phyloP scores from a whole-genome alignment of 2,888 invertebrate genomes.

The Drosophila neonasuta region DNA sequence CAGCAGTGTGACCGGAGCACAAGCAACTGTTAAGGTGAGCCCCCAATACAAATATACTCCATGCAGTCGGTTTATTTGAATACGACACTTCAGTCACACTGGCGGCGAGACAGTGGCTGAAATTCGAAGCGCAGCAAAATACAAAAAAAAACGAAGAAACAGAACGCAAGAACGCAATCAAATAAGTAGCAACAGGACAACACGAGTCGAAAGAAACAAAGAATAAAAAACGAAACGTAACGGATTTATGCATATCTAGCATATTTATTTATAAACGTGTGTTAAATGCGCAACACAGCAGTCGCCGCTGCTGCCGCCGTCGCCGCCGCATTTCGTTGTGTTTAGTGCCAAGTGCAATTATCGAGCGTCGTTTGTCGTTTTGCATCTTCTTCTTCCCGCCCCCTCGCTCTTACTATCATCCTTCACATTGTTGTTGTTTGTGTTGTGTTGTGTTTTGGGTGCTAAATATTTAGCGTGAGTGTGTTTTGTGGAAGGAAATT shows the following conservation, averaged over 20 bases:
- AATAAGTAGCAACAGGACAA: constrained; percentile 40
- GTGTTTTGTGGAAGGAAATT: constrained; percentile 15
- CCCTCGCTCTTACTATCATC: background rate
- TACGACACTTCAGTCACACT: constrained; percentile 32
- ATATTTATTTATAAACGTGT: constrained; percentile 61
- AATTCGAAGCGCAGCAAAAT: constrained; percentile 60
- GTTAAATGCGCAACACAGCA: constrained; percentile 34
- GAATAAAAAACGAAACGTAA: constrained; percentile 10
- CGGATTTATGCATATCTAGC: constrained; percentile 45
- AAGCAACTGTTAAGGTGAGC: background rate
- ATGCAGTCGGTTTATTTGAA: constrained; percentile 4
- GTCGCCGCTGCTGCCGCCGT: constrained; percentile 15
- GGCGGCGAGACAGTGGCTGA: constrained; percentile 51
- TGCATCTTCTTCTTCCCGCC: background rate
- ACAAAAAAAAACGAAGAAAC: constrained; percentile 48
- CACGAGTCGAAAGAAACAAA: constrained; percentile 11
- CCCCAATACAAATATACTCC: constrained; percentile 8
- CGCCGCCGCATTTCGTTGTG: constrained; percentile 7
- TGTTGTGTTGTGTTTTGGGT: constrained; percentile 46
- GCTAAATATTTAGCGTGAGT: constrained; percentile 59
- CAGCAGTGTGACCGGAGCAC: constrained; percentile 24
- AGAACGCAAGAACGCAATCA: constrained; percentile 19
- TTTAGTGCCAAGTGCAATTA: constrained; percentile 56
- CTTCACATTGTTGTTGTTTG: constrained; percentile 26
- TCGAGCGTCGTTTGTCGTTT: constrained; percentile 46